Base-by-base conservation (phyloP, 2,113 vertebrate species). In the Rhadina sibilatrix region DNA sequence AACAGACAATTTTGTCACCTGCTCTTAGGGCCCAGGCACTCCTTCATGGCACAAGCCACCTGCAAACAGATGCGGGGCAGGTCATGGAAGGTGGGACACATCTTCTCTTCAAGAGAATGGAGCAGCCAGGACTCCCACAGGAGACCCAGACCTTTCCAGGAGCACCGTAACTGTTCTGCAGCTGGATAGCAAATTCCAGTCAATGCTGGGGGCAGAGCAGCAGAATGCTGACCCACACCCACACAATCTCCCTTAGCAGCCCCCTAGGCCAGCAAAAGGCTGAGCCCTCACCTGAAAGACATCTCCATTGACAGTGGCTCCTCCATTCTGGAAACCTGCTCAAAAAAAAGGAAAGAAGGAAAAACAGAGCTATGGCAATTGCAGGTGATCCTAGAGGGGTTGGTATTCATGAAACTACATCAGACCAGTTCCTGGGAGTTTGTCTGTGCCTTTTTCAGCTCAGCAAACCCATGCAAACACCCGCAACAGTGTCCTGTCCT, bases 261-360 rank as follows among this genome's bases (percentile, higher is more conserved):
- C 53, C 59, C 53, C 14, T 17, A 19, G 37, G n/a, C 40, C 2
- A 3, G 42, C 9, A 46, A 78, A 69, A n/a, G 50, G 28, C n/a
- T 40, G 40, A 89, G 38, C 96, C 98, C 98, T 98, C 94, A 99
- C 99, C 99, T 99, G 98, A 97, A 98, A 99, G 89, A 99, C 77
- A 35, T 99, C 99, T 91, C 99, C 99, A 66, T 99, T 99, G 94
- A 99, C 87, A 25, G 98, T 97, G 42, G 98, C 93, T 56, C 97
- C 97, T 83, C 98, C 97, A n/a, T 98, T 99, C 90, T 97, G 98
- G 92, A 99, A 98, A 59, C 78, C 98, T 97, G 97, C 98, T 99
- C 20, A 13, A 91, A 31, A 37, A 84, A 61, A 88, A 69, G 72
- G 90, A 96, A 69, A 97, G 24, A 91, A 69, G 72, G 47, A n/a